phyloP scores from a whole-genome alignment of 2,888 invertebrate genomes.

The Aricia artaxerxes region DNA sequence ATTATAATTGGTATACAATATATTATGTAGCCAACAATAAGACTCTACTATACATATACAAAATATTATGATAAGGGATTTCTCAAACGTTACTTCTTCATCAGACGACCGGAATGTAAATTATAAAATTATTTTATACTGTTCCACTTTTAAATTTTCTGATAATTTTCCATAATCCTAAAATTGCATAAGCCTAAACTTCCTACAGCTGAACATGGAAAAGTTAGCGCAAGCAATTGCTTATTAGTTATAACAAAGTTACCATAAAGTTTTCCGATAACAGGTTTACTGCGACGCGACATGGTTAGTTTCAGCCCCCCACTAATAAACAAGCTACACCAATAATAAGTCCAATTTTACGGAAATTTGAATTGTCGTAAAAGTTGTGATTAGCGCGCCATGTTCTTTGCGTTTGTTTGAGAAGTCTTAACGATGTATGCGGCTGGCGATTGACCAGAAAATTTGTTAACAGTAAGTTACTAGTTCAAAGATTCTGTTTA shows the following conservation, averaged over 20 bases:
- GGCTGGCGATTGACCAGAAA: background rate
- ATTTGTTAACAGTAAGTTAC: background rate
- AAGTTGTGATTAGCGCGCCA: conserved; percentile 44
- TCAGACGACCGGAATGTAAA: too few species aligned
- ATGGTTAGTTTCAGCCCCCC: conserved; percentile 76
- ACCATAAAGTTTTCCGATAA: conserved; percentile 55
- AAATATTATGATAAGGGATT: too few species aligned
- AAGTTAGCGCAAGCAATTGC: background rate
- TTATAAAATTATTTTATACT: too few species aligned
- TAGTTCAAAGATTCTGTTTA: too few species aligned
- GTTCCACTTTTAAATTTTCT: too few species aligned
- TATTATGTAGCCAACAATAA: too few species aligned
- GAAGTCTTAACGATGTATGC: background rate
- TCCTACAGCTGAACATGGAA: background rate
- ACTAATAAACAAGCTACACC: conserved; percentile 41
- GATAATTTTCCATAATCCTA: too few species aligned
- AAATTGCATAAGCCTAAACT: too few species aligned
- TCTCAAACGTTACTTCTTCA: too few species aligned
- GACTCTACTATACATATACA: too few species aligned
- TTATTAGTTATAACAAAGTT: conserved; percentile 24
- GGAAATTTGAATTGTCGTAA: conserved; percentile 76
- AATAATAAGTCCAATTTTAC: conserved; percentile 67
- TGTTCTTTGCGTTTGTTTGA: background rate
- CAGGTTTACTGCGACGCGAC: conserved; percentile 67
- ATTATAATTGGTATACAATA: too few species aligned